phyloP scores from a whole-genome alignment of 1,140 invertebrate species.

The Homalodisca vitripennis region DNA sequence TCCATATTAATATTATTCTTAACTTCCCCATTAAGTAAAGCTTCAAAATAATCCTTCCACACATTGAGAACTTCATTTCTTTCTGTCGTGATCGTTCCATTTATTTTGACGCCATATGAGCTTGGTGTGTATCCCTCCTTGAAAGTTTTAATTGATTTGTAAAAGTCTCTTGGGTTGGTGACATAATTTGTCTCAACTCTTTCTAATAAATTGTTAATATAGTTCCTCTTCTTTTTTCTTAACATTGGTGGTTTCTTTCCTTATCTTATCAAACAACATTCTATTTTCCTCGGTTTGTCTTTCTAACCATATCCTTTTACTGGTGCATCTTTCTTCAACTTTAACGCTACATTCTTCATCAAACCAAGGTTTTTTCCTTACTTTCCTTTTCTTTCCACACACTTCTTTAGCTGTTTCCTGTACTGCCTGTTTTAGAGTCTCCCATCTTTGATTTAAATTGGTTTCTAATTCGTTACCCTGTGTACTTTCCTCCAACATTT shows the following conservation, averaged over 20 bases:
- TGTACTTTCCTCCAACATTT: not conserved
- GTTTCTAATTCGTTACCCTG: too few relatives aligned
- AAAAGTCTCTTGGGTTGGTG: slow-evolving; percentile 28
- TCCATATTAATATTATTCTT: not conserved
- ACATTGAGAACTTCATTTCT: not conserved
- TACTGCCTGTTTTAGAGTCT: slow-evolving; percentile 1
- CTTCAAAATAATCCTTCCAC: slow-evolving; percentile 31
- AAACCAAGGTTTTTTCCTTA: slow-evolving; percentile 33
- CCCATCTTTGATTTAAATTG: slow-evolving; percentile 20
- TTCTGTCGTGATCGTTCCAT: not conserved
- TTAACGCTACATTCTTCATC: slow-evolving; percentile 29
- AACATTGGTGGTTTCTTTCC: slow-evolving; percentile 30
- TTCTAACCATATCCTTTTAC: slow-evolving; percentile 13
- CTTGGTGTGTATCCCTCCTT: slow-evolving; percentile 33
- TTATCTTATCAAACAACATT: slow-evolving; percentile 20
- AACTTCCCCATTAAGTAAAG: slow-evolving; percentile 21
- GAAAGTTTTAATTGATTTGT: slow-evolving; percentile 26
- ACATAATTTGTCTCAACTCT: slow-evolving; percentile 17
- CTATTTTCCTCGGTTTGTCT: not conserved
- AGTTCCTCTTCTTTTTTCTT: slow-evolving; percentile 33
- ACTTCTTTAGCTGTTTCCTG: not conserved
- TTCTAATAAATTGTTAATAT: slow-evolving; percentile 24
- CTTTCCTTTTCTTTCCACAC: slow-evolving; percentile 11
- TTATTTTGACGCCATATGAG: not conserved
- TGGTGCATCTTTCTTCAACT: slow-evolving; percentile 24